Conservation (phyloP, 53 echinoderm and acorn worm species). For the Patiria pectinifera region DNA sequence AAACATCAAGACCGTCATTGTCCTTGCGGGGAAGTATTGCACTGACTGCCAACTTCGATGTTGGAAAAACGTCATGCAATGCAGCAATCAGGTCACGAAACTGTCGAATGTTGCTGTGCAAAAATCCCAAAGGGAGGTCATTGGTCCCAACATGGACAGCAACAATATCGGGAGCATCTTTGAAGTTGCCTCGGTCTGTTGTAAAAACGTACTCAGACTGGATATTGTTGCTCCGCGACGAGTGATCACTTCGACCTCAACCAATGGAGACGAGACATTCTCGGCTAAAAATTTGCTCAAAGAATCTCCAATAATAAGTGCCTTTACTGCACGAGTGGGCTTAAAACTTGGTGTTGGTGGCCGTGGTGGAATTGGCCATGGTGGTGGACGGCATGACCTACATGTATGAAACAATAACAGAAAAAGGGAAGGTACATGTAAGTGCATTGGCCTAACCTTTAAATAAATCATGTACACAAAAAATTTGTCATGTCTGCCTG, state of each 20-base stretch:
- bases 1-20: background rate
- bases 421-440: background rate
- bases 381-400: background rate
- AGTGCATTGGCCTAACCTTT: background rate
- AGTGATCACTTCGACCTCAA: background rate
- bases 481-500: too few species aligned
- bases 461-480: too few species aligned
- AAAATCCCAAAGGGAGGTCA: conserved; percentile 27
- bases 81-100: background rate
- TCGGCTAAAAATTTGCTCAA: background rate
- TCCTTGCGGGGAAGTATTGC: conserved; percentile 5
- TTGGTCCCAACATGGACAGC: conserved; percentile 66
- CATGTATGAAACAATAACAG: background rate
- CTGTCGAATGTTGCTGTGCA: background rate
- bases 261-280: background rate
- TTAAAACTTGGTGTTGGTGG: background rate
- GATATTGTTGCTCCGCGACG: background rate
- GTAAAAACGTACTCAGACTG: background rate
- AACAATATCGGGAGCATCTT: conserved; percentile 45
- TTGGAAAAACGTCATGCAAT: background rate
- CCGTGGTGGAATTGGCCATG: background rate
- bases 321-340: background rate
- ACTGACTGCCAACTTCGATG: background rate
- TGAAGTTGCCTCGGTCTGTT: background rate
- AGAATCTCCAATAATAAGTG: background rate